Percentiles rank a stretch among this genome's conserved stretches.
Evolutionary conservation across 2,888 invertebrate species (phyloP).

Genomic region (Arctia plantaginis): DNA sequence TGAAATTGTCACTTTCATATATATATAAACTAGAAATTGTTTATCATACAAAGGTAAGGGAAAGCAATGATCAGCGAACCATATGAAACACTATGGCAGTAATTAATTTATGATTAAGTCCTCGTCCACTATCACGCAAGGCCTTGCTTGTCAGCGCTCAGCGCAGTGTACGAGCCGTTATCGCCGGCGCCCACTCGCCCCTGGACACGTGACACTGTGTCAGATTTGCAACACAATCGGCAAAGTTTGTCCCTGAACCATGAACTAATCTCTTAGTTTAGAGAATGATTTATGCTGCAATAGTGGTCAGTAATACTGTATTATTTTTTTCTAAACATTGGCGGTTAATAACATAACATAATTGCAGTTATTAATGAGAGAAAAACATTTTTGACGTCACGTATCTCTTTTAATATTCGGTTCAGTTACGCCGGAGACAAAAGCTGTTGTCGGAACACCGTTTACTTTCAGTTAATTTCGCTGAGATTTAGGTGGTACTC

Average conservation of each 20-base stretch:
- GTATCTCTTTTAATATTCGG: neutral
- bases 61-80: neutral
- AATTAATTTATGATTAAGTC: neutral
- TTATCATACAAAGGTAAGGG: neutral
- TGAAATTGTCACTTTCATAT: neutral
- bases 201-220: neutral
- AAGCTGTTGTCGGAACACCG: neutral
- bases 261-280: neutral
- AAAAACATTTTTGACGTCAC: neutral
- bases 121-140: neutral
- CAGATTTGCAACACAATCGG: constrained; percentile 1
- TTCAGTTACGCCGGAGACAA: neutral
- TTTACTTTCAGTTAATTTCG: neutral
- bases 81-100: neutral
- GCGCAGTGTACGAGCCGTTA: neutral
- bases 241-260: neutral
- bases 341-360: too few relatives aligned
- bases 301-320: neutral
- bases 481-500: neutral
- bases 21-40: neutral
- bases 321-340: neutral
- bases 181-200: neutral
- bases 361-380: neutral
- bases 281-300: neutral
- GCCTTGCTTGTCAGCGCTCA: neutral